Conservation (phyloP, 2,113 vertebrate genomes). For the Lagopus muta region DNA sequence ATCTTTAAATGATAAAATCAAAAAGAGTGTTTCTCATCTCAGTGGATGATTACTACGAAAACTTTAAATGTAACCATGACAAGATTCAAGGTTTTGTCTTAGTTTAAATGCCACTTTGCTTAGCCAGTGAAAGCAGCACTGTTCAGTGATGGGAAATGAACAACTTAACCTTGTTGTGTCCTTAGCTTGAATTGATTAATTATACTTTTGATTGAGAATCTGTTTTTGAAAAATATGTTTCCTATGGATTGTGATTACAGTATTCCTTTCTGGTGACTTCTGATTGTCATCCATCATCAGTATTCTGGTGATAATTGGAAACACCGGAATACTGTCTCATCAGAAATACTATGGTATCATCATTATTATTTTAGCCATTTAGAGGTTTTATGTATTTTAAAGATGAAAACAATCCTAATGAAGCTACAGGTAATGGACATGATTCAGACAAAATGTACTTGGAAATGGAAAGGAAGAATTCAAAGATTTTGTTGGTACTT, state of each 20-base stretch:
- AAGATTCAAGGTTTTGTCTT: not conserved
- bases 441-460: not conserved
- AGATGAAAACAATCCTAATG: not conserved
- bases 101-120: not conserved
- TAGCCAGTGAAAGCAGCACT: not conserved
- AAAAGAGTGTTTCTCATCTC: not conserved
- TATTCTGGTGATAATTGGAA: not conserved
- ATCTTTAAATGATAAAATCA: not conserved
- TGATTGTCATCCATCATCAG: not conserved
- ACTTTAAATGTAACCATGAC: not conserved
- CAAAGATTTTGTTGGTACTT: not conserved
- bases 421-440: not conserved
- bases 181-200: not conserved
- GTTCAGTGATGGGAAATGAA: not conserved
- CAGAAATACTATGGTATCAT: not conserved
- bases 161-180: not conserved
- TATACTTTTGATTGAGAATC: not conserved
- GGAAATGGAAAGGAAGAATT: not conserved
- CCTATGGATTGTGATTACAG: not conserved
- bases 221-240: not conserved
- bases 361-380: not conserved
- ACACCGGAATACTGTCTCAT: not conserved
- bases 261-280: not conserved
- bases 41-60: not conserved
- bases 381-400: not conserved